These are phyloP conservation scores for Hylia prasina DNA, from an alignment of 2,113 vertebrate species.

Conservation along the genomic window DNA sequence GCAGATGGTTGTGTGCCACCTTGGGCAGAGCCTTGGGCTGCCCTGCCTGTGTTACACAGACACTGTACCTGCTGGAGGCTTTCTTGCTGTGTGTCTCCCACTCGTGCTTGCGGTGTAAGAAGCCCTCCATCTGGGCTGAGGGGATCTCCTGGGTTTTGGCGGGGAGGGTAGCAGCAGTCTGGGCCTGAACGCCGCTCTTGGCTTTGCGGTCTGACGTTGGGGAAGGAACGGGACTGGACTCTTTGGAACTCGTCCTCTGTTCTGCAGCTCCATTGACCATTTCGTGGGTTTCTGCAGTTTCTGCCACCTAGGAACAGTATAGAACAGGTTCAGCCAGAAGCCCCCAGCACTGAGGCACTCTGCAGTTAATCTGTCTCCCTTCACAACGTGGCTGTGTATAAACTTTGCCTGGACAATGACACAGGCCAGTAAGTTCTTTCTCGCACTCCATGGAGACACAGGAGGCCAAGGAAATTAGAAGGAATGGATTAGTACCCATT, in stretches of 20 bases:
- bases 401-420: constrained; percentile 71
- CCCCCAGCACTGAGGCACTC: not conserved
- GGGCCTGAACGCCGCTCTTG: constrained; percentile 78
- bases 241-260: constrained; percentile 88
- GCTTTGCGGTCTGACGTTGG: constrained; percentile 82
- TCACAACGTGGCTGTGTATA: constrained; percentile 75
- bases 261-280: constrained; percentile 90
- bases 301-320: constrained; percentile 75
- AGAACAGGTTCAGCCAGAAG: not conserved
- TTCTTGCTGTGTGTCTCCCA: constrained; percentile 96
- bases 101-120: constrained; percentile 92
- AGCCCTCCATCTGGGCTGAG: constrained; percentile 85
- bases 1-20: not conserved
- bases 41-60: not conserved
- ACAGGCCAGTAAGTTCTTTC: constrained; percentile 72
- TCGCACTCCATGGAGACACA: constrained; percentile 70
- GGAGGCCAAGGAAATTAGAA: constrained; percentile 77
- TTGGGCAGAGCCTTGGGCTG: not conserved
- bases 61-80: constrained; percentile 89
- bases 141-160: constrained; percentile 81
- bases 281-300: constrained; percentile 75
- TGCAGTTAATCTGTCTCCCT: constrained; percentile 55
- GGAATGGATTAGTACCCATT: constrained; percentile 77
- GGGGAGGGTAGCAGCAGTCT: constrained; percentile 85
- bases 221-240: constrained; percentile 86